phyloP scores from a whole-genome alignment of 2,797 vertebrate genomes.

The Fringilla coelebs region DNA sequence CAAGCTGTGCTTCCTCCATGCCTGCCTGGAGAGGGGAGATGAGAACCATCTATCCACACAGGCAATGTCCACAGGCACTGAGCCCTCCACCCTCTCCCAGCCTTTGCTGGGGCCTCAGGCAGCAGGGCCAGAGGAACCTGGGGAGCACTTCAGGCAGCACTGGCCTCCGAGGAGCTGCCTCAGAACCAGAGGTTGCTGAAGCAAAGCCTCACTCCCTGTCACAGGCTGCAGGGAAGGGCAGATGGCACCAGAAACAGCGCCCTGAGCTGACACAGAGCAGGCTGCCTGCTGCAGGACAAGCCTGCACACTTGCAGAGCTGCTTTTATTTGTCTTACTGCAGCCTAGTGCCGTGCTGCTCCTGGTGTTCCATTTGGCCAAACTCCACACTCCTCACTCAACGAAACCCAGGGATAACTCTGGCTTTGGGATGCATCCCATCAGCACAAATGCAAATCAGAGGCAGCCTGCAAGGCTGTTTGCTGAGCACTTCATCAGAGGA shows the following conservation, averaged over 20 bases:
- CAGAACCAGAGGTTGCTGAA: not conserved
- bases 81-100: not conserved
- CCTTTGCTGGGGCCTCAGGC: not conserved
- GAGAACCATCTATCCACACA: not conserved
- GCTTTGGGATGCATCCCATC: not conserved
- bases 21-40: not conserved
- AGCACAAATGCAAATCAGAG: not conserved
- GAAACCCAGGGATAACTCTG: not conserved
- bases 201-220: not conserved
- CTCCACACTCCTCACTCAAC: rapidly evolving
- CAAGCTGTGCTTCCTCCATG: not conserved
- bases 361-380: not conserved
- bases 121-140: not conserved
- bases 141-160: not conserved
- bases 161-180: not conserved
- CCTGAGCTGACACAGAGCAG: not conserved
- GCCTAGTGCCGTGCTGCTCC: not conserved
- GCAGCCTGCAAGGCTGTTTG: not conserved
- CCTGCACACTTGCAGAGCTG: not conserved
- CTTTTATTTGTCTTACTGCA: not conserved
- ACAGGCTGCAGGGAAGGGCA: not conserved
- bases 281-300: not conserved
- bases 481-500: not conserved
- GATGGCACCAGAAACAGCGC: not conserved
- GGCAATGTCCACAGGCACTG: rapidly evolving